Percentiles rank a stretch among this genome's conserved stretches.
Evolutionary conservation across 2,113 vertebrate genomes (phyloP).

Genomic region (Antigone vipio): DNA sequence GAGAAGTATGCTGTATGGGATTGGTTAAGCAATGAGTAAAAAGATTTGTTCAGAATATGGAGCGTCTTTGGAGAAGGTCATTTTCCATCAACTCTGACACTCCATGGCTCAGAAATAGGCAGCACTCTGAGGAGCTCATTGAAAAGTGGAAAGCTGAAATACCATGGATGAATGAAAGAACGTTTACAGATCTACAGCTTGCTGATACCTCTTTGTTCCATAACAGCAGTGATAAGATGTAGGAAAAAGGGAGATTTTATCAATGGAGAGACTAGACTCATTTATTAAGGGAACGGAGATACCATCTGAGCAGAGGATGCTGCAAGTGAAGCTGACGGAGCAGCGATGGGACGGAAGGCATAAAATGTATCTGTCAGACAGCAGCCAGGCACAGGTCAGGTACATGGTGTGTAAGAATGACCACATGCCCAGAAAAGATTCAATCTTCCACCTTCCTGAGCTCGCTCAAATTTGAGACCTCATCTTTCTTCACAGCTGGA

Average conservation of each 20-base stretch:
- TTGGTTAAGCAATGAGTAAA: background rate
- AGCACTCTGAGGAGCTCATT: background rate
- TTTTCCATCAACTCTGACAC: background rate
- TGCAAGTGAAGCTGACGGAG: background rate
- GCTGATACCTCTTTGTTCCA: conserved; percentile 62
- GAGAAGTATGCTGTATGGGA: background rate
- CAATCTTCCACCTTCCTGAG: background rate
- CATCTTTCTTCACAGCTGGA: background rate
- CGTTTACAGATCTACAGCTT: conserved; percentile 26
- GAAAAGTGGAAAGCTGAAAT: conserved; percentile 44
- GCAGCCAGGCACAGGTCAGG: background rate
- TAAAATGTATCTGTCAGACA: background rate
- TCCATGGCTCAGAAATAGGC: background rate
- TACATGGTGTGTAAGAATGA: background rate
- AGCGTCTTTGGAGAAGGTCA: conserved; percentile 48
- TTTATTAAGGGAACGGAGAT: conserved; percentile 60
- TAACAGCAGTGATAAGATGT: conserved; percentile 50
- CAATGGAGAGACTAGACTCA: conserved; percentile 57
- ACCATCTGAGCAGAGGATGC: conserved; percentile 46
- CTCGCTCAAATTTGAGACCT: background rate
- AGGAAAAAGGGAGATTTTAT: conserved; percentile 67
- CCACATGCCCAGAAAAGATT: background rate
- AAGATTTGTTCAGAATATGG: background rate
- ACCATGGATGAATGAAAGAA: conserved; percentile 30
- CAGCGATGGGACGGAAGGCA: background rate